A percentile compares a stretch with the other conserved stretches of the same genome.
phyloP scores from a whole-genome alignment of 2,888 invertebrate genomes.

The Elegia similella region DNA sequence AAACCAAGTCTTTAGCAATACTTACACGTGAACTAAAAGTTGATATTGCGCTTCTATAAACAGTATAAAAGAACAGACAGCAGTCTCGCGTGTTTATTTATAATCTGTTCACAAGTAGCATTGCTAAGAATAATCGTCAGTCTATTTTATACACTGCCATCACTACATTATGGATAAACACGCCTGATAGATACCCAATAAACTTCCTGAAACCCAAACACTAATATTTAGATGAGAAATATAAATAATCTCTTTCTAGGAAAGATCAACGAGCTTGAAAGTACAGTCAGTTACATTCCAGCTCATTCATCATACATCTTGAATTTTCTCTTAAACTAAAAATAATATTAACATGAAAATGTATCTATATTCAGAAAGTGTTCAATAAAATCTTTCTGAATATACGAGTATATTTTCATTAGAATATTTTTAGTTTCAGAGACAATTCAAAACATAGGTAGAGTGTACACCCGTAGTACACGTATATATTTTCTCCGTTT shows the following conservation, averaged over 20 bases:
- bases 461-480: no score
- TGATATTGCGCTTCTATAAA: not conserved
- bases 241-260: not conserved
- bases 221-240: slow-evolving; percentile 5
- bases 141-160: slow-evolving; percentile 5
- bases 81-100: not conserved
- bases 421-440: no score
- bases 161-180: slow-evolving; percentile 5
- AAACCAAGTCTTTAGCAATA: no score
- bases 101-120: slow-evolving; percentile 1
- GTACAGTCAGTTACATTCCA: not conserved
- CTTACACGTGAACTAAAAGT: no score
- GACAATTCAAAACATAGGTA: no score
- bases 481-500: no score
- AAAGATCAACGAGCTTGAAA: not conserved
- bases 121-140: not conserved
- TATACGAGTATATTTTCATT: no score
- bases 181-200: slow-evolving; percentile 1
- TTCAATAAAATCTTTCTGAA: no score
- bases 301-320: no score
- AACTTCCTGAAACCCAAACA: not conserved
- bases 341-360: no score
- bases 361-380: no score
- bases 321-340: no score
- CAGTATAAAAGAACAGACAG: not conserved